Base-by-base conservation (phyloP, 30 jellyfish, hydroid and myxozoan species). In the Sanderia malayensis region DNA sequence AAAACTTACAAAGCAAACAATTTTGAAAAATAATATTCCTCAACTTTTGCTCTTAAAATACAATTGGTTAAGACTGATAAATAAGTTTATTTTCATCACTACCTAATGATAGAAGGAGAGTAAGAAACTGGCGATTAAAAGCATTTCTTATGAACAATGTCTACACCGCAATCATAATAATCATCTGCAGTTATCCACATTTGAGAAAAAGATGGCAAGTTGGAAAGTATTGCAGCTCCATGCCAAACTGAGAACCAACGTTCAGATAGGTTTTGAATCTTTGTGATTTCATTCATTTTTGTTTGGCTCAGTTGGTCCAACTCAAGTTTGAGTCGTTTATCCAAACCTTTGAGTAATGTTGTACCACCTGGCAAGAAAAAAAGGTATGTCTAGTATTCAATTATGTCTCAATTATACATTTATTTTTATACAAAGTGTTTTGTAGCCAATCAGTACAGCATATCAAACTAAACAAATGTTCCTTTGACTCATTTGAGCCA, bases 181-280 rank as follows among this genome's bases (percentile, higher is more conserved):
- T 92, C 99, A 0, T 85, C 99, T 13, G 85, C 60, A 0, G 84
- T 55, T 11, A 92, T 85, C 91, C 85, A 82, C 96, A 86, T 86
- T 7, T 63, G 53, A 0, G 62, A 22, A 52, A 92, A 84, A 8
- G 96, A 18, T 41, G 95, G 52, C 74, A 92, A 32, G 10, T 81
- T 47, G 1, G 95, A 88, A 33, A 92, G 73, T 20, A 83, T 86
- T 26, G 93, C 86, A 19, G 96, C 99, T 19, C 99, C 99, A 30
- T 86, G 47, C 99, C 99, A 92, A n/a, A 86, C 99, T 23, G 85
- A 65, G 67, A n/a, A 71, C 46, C 69, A 77, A 15, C 97, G 58
- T 25, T 70, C 74, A 22, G 73, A 52, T 31, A 73, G 46, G 26
- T 84, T 77, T 21, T 33, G 79, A 1, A 88, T 76, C 29, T 81